A percentile compares a stretch with the other conserved stretches of the same genome.
These are phyloP conservation scores for Alces alces DNA, from an alignment of 2,113 vertebrate genomes.

Conservation along the genomic window DNA sequence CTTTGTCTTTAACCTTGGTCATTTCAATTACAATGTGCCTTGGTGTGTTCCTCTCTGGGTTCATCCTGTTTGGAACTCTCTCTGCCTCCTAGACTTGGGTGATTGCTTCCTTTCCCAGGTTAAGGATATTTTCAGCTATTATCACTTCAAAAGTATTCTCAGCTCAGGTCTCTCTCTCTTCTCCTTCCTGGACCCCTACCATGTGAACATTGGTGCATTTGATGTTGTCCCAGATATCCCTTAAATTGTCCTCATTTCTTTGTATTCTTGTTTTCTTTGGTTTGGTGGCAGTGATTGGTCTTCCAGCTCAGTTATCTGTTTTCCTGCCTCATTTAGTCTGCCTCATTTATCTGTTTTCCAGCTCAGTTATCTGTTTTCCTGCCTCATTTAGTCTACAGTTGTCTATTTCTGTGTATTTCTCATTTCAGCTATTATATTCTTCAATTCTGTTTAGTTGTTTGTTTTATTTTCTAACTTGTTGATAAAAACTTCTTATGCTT, in stretches of 20 bases:
- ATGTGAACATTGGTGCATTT: background rate
- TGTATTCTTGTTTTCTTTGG: background rate
- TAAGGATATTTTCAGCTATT: background rate
- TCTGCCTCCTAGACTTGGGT: background rate
- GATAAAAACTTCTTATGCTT: background rate
- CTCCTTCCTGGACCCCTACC: background rate
- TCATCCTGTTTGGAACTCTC: background rate
- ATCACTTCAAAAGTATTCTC: background rate
- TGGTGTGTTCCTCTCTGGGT: background rate
- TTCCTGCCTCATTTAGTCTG: no score
- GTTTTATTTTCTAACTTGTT: background rate
- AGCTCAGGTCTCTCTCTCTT: background rate
- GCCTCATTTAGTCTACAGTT: background rate
- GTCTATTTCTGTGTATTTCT: background rate
- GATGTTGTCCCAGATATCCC: background rate
- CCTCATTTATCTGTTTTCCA: no score
- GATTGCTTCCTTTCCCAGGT: background rate
- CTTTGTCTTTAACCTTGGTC: background rate
- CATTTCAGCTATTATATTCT: background rate
- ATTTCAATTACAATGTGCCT: background rate
- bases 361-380: background rate
- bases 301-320: background rate
- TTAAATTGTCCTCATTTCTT: background rate
- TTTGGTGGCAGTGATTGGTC: background rate
- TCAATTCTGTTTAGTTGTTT: background rate